Evolutionary conservation across 2,113 vertebrate genomes (phyloP).

Genomic region (Etia nguti): DNA sequence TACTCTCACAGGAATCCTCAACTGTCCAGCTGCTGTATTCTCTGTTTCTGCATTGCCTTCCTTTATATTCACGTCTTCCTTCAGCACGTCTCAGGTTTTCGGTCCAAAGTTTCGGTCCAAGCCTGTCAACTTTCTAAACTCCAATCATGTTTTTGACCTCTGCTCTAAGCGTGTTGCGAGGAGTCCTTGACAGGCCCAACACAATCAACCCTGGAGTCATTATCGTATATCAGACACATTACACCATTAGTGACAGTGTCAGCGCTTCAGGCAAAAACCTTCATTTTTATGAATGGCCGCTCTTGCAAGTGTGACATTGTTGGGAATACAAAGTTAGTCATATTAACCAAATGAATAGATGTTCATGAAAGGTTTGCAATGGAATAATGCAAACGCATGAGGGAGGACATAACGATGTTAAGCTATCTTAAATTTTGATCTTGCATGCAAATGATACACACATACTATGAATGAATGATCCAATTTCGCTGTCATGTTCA

Average conservation of each 20-base stretch:
- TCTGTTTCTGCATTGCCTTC: not conserved
- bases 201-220: constrained; percentile 51
- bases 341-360: constrained; percentile 2
- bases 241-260: constrained; percentile 27
- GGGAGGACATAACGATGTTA: not conserved
- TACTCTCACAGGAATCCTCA: not conserved
- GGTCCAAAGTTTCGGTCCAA: constrained; percentile 28
- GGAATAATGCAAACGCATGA: not conserved
- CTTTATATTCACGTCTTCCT: not conserved
- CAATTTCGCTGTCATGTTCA: not conserved
- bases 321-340: not conserved
- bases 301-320: constrained; percentile 30
- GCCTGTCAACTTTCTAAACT: constrained; percentile 26
- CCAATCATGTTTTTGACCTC: constrained; percentile 44
- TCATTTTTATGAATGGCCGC: constrained; percentile 23
- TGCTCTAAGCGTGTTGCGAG: constrained; percentile 26
- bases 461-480: not conserved
- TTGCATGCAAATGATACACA: not conserved
- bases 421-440: not conserved
- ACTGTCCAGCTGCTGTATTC: not conserved
- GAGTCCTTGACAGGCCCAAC: constrained; percentile 48
- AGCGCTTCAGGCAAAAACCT: constrained; percentile 8
- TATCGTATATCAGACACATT: constrained; percentile 55
- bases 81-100: not conserved
- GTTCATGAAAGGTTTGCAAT: not conserved